Percentiles rank a stretch among this genome's conserved stretches.
Evolutionary conservation across 2,888 invertebrate species (phyloP).

Genomic region (Eilema caniola): DNA sequence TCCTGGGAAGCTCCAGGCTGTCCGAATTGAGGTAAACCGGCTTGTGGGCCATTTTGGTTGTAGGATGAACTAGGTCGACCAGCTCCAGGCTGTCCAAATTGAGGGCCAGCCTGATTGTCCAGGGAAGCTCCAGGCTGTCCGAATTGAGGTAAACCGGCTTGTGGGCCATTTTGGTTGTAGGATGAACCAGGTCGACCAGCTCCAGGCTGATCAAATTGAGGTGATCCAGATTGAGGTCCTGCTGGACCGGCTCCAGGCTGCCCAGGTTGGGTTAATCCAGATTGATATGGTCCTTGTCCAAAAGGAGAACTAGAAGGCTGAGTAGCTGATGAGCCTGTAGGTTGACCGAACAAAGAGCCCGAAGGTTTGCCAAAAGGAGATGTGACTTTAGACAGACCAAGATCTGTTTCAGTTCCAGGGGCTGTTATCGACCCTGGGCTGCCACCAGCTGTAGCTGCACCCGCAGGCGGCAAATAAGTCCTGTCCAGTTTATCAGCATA

Average conservation of each 20-base stretch:
- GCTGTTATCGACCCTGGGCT: constrained; percentile 75
- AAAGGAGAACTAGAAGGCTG: constrained; percentile 10
- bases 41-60: neutral
- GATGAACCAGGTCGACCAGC: constrained; percentile 42
- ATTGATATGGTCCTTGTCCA: constrained; percentile 28
- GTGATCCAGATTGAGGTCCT: neutral
- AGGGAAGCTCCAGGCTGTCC: neutral
- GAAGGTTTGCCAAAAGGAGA: constrained; percentile 33
- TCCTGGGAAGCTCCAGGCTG: constrained; percentile 18
- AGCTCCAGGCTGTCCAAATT: constrained; percentile 38
- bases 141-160: neutral
- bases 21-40: constrained; percentile 7
- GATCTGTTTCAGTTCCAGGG: constrained; percentile 55
- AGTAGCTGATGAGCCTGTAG: constrained; percentile 10
- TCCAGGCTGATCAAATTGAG: constrained; percentile 5
- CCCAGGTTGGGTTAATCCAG: constrained; percentile 25
- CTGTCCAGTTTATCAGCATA: constrained; percentile 81
- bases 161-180: constrained; percentile 21
- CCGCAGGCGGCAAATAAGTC: constrained; percentile 78
- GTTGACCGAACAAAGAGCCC: constrained; percentile 15
- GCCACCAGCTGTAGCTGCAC: constrained; percentile 77
- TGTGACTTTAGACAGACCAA: constrained; percentile 33
- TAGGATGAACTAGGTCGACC: constrained; percentile 24
- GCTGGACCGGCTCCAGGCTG: constrained; percentile 15
- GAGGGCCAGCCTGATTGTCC: neutral